These are phyloP conservation scores for Microplitis mediator DNA, from an alignment of 1,140 invertebrate species.

Conservation along the genomic window DNA sequence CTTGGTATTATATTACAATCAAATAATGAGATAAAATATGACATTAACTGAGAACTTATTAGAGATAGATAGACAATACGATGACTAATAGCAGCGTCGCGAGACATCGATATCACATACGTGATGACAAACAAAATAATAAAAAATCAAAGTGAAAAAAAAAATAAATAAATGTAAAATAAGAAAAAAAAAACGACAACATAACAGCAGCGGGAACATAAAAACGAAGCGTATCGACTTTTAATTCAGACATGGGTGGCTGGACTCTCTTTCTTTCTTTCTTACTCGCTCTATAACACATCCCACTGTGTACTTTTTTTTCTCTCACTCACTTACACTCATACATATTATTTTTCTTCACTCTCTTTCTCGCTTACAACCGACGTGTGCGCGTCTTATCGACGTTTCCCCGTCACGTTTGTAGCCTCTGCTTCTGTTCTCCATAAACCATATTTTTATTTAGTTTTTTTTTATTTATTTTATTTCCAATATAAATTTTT, in stretches of 20 bases:
- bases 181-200: constrained; percentile 14
- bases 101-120: not conserved
- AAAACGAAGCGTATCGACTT: constrained; percentile 33
- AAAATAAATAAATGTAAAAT: not conserved
- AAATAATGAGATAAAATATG: not conserved
- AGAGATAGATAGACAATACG: not conserved
- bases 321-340: not conserved
- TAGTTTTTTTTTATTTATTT: constrained; percentile 23
- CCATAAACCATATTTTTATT: constrained; percentile 19
- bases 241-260: constrained; percentile 37
- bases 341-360: not conserved
- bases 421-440: constrained; percentile 7
- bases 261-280: constrained; percentile 25
- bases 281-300: not conserved
- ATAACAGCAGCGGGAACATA: constrained; percentile 20
- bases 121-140: not conserved
- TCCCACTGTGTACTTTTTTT: not conserved
- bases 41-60: not conserved
- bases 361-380: not conserved
- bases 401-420: constrained; percentile 28
- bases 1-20: not conserved
- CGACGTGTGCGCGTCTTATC: constrained; percentile 31
- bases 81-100: not conserved
- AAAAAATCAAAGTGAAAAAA: not conserved
- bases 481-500: constrained; percentile 1